Conservation (phyloP, 92 coral and sea anemone species). For the Montipora capitata region DNA sequence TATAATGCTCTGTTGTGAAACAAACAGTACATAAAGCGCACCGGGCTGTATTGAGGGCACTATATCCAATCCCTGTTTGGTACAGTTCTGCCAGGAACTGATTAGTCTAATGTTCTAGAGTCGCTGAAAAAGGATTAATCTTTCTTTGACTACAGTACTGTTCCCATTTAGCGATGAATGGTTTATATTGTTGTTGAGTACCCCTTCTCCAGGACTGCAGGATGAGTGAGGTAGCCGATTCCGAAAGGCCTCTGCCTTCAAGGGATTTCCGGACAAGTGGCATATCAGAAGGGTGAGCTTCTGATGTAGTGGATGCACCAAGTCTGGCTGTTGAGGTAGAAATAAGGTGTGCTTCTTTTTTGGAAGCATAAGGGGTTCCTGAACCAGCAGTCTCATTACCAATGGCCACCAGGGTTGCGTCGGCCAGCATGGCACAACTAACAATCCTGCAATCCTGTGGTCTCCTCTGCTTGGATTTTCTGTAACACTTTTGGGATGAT, state of each 20-base stretch:
- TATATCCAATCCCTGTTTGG: constrained; percentile 33
- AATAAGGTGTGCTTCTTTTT: constrained; percentile 26
- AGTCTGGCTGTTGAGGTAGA: constrained; percentile 63
- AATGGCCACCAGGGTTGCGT: constrained; percentile 75
- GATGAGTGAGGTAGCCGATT: constrained; percentile 42
- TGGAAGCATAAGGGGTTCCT: constrained; percentile 45
- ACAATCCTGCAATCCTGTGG: constrained; percentile 67
- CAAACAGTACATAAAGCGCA: not conserved
- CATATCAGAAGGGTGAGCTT: constrained; percentile 61
- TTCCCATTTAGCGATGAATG: constrained; percentile 50
- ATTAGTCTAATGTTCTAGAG: constrained; percentile 62
- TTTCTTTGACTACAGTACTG: constrained; percentile 63
- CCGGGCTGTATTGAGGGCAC: constrained; percentile 66
- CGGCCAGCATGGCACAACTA: constrained; percentile 63
- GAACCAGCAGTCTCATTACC: constrained; percentile 58
- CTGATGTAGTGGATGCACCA: constrained; percentile 48
- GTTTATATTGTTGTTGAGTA: constrained; percentile 36
- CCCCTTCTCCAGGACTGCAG: constrained; percentile 45
- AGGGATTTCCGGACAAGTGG: constrained; percentile 61
- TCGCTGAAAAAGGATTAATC: constrained; percentile 58
- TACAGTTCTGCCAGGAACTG: constrained; percentile 38
- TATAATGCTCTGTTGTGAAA: not conserved
- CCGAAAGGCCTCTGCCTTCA: constrained; percentile 41
- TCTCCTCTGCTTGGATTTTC: constrained; percentile 45
- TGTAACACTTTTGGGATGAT: constrained; percentile 34